These are phyloP conservation scores for Seriola dumerili DNA, from an alignment of 2,113 vertebrate species.

Conservation along the genomic window DNA sequence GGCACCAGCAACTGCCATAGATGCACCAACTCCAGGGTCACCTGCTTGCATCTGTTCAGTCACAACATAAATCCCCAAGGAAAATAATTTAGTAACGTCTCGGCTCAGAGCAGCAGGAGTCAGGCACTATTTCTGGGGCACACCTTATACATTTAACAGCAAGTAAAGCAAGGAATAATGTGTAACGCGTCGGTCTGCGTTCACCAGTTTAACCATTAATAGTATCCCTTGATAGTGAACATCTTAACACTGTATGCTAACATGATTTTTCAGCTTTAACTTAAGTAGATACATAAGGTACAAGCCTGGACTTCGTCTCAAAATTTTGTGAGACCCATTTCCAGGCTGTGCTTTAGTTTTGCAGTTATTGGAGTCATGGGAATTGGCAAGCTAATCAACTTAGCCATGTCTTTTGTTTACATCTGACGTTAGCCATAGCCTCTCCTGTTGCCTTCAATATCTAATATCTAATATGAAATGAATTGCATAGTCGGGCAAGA, in stretches of 20 bases:
- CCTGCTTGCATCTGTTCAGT: constrained; percentile 82
- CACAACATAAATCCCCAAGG: constrained; percentile 15
- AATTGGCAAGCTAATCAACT: not conserved
- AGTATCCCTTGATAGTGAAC: not conserved
- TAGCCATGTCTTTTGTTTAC: constrained; percentile 66
- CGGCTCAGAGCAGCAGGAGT: not conserved
- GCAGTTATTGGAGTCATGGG: not conserved
- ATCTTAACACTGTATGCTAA: not conserved
- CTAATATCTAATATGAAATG: not conserved
- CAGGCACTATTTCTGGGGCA: too few relatives aligned
- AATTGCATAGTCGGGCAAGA: fast-evolving
- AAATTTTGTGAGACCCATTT: not conserved
- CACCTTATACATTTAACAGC: not conserved
- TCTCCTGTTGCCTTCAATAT: not conserved
- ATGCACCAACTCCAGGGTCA: constrained; percentile 82
- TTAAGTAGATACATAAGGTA: not conserved
- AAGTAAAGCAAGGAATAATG: not conserved
- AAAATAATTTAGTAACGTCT: not conserved
- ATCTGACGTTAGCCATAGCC: constrained; percentile 18
- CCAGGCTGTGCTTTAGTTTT: not conserved
- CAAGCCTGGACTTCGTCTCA: not conserved
- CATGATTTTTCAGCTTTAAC: not conserved
- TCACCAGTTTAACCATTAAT: too few relatives aligned
- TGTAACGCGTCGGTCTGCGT: too few relatives aligned
- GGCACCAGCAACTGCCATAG: constrained; percentile 86